Base-by-base conservation (phyloP, 2,113 vertebrate species). In the Aramus guarauna region DNA sequence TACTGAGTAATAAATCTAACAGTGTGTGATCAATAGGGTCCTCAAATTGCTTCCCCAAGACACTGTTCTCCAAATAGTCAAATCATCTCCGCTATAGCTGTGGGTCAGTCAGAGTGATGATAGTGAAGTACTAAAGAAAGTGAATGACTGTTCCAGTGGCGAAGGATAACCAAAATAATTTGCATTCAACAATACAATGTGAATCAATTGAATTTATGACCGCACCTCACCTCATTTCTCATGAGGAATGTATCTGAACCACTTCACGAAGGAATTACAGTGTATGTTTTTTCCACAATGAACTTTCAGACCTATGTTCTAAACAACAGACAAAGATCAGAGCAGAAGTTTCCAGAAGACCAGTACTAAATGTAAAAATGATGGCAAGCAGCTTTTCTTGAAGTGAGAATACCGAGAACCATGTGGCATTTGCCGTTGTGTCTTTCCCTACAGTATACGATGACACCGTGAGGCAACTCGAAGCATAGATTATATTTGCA, bases 401-500 rank as follows among this genome's bases (percentile, higher is more conserved):
- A 85, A 78, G 20, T 56, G 7, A 7, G 0, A 92, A 75, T 12
- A n/a, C 8, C 9, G 17, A 77, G 29, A 71, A 67, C 7, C 15
- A 2, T 32, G 36, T 23, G 9, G 15, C 48, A 64, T 72, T 52
- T 63, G 3, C n/a, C 39, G 41, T 66, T 45, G 4, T 75, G n/a
- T 34, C 52, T 20, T 74, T 88, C 45, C 37, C 27, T 68, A 20
- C 3, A 82, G 37, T 7, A 43, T 12, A n/a, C 21, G 36, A 64
- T 0, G 6, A 74, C 26, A 88, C 9, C 30, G 26, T 48, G 36
- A 72, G 15, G 62, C 15, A 12, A n/a, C 19, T 11, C 1, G 1
- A 83, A 58, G 19, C 18, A 71, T 0, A 22, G 5, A 75, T 53
- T 74, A 20, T 30, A 63, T 60, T 45, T 50, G 6, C 30, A 56